These are phyloP conservation scores for sheep (Ovis aries) DNA, from an alignment of 2,113 vertebrate genomes.

Conservation along the genomic window ARS-UI_Ramb_v3.0 NC_056055.1:187810501-187811000, in stretches of 20 bases:
- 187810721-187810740: accelerated
- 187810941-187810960: neutral
- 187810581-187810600: neutral
- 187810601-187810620: neutral
- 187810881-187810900: neutral
- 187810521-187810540: neutral
- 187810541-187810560: neutral
- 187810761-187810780: accelerated
- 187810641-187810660: neutral
- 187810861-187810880: neutral
- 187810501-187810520: neutral
- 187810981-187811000: neutral
- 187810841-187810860: neutral
- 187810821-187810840: neutral
- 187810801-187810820: neutral
- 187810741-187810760: neutral
- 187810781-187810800: neutral
- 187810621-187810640: neutral
- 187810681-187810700: neutral
- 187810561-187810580: neutral
- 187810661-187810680: neutral
- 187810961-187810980: neutral
- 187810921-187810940: too few species aligned
- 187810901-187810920: neutral
- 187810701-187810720: neutral